Evolutionary conservation across 2,797 vertebrate species (phyloP), one percentile per base, ranked within the genome.

Genomic region (Channallabes apus): DNA sequence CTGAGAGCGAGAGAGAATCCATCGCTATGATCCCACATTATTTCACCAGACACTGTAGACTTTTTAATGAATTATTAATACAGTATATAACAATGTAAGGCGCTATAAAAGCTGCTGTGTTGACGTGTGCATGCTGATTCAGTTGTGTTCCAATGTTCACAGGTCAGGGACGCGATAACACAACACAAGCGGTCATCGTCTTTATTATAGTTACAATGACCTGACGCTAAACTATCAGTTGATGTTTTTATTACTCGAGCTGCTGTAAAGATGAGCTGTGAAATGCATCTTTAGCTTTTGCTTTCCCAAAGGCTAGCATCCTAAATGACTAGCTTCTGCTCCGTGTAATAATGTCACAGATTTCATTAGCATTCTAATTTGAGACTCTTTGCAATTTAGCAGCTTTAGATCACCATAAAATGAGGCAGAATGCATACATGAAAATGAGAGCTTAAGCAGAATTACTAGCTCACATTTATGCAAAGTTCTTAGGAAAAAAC

Each of bases 21-120:
- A 20, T 41, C n/a, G 24, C 22, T 59, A 24, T 56, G 65, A 32
- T 38, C 29, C 27, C 65, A 71, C 18, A 71, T 17, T 82, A 12
- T 32, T 69, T 64, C 38, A 38, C 41, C 22, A 38, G 29, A 64
- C 38, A 29, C 84, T 83, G 82, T 20, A 65, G 85, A 88, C 83
- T 35, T 56, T 85, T 77, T 61, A 61, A 88, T 89, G 84, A 88
- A 90, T 90, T 90, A 90, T 88, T 88, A 88, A 85, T 82, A n/a
- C n/a, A n/a, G n/a, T n/a, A 80, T 80, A 59, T 59, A 17, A 73
- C 76, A 67, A 82, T 86, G 89, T 85, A 90, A 88, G 88, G 86
- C 73, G 76, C 82, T 77, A 89, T 91, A 87, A 93, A 78, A 85
- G 62, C 71, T n/a, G 82, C 12, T 59, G 73, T 2, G 32, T 58